Evolutionary conservation across 2,797 vertebrate species (phyloP).

Genomic region (Halcyon leucocephala): DNA sequence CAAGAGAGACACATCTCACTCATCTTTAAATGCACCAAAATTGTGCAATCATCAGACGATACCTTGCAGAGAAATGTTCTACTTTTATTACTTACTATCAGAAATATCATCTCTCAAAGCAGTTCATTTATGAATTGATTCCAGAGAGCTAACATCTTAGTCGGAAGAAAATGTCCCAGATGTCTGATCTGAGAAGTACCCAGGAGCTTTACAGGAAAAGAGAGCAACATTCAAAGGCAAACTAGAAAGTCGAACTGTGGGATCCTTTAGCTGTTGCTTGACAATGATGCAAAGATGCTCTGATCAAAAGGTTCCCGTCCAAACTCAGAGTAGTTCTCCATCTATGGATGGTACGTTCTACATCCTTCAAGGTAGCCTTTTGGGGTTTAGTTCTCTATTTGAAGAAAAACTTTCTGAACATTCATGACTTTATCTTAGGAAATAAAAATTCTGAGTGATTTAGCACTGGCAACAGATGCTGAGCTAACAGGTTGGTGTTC

Average conservation of each 20-base stretch:
- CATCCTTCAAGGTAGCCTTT: not conserved
- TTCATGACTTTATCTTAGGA: not conserved
- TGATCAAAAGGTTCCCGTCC: not conserved
- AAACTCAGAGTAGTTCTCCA: not conserved
- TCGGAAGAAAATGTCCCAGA: not conserved
- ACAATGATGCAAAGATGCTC: not conserved
- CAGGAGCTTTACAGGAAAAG: not conserved
- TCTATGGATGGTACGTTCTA: not conserved
- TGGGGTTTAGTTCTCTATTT: not conserved
- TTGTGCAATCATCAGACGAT: not conserved
- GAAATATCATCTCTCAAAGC: not conserved
- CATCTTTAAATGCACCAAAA: not conserved
- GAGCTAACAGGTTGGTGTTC: not conserved
- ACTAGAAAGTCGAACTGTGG: not conserved
- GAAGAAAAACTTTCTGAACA: not conserved
- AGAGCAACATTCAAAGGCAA: not conserved
- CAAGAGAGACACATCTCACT: not conserved
- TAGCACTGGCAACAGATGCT: not conserved
- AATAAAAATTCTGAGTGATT: not conserved
- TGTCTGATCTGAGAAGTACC: not conserved
- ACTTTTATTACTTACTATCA: not conserved
- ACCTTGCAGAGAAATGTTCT: not conserved
- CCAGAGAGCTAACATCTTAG: not conserved
- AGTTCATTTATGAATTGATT: not conserved
- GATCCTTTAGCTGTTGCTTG: not conserved